Percentiles rank a stretch among this genome's conserved stretches.
phyloP scores from a whole-genome alignment of 2,888 invertebrate genomes.

The Xestoiulus laeticollis region DNA sequence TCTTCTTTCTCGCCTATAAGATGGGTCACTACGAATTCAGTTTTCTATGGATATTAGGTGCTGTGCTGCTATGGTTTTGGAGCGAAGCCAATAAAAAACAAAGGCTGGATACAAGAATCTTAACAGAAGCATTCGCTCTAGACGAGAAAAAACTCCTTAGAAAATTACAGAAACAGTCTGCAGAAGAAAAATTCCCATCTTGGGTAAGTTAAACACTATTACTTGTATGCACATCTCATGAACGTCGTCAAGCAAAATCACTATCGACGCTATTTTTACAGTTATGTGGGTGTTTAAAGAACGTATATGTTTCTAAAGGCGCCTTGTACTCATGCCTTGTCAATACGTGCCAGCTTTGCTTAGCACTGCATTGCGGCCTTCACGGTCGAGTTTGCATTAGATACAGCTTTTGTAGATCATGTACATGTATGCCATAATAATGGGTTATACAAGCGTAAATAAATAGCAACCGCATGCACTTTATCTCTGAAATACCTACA shows the following conservation, averaged over 20 bases:
- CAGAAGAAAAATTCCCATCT: constrained; percentile 78
- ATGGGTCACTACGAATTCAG: constrained; percentile 70
- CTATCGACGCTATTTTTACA: background rate
- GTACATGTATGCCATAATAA: too few species aligned
- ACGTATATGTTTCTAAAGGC: too few species aligned
- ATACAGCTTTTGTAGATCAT: too few species aligned
- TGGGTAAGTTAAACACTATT: constrained; percentile 83
- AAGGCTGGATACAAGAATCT: constrained; percentile 75
- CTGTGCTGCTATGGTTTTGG: constrained; percentile 80
- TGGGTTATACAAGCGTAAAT: too few species aligned
- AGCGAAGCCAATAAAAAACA: constrained; percentile 81
- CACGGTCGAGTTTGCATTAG: background rate
- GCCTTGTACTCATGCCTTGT: background rate
- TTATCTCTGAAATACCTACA: background rate
- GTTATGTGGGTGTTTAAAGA: background rate
- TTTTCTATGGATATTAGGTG: constrained; percentile 86
- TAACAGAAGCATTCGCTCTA: constrained; percentile 79
- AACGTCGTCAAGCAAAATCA: background rate
- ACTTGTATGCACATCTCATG: background rate
- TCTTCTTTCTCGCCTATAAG: constrained; percentile 53
- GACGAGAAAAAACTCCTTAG: constrained; percentile 76
- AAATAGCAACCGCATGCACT: background rate
- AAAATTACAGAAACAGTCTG: constrained; percentile 86
- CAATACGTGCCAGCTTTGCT: constrained; percentile 2
- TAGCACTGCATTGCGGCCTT: background rate